phyloP scores from a whole-genome alignment of 2,888 invertebrate genomes.

The Dryomyza anilis region DNA sequence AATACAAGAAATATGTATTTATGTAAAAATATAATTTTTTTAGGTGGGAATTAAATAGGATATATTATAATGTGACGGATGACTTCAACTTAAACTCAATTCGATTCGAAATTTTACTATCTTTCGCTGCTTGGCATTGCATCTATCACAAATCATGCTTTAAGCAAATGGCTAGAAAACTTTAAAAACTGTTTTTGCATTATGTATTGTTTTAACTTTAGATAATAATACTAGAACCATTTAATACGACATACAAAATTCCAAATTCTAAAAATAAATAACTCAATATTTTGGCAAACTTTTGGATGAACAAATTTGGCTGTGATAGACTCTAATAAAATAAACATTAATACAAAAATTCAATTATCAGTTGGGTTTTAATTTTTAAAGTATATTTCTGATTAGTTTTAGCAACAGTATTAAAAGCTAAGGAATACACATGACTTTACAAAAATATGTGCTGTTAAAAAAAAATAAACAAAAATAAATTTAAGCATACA shows the following conservation, averaged over 20 bases:
- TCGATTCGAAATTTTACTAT: too few species aligned
- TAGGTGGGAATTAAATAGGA: too few species aligned
- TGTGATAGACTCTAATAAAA: constrained; percentile 56
- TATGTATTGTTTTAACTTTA: too few species aligned
- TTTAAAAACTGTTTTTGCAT: constrained; percentile 23
- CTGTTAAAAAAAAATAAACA: constrained; percentile 49
- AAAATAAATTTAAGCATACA: constrained; percentile 31
- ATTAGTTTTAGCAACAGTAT: constrained; percentile 32
- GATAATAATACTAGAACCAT: too few species aligned
- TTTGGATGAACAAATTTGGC: constrained; percentile 54
- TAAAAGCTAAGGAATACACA: constrained; percentile 12
- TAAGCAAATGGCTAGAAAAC: constrained; percentile 12
- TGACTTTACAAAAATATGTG: constrained; percentile 49
- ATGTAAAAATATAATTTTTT: too few species aligned
- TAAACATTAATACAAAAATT: too few species aligned
- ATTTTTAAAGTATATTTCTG: constrained; percentile 37
- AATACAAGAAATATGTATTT: too few species aligned
- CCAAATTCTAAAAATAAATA: constrained; percentile 58
- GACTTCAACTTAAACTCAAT: too few species aligned
- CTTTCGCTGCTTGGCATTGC: too few species aligned
- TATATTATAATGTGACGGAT: too few species aligned
- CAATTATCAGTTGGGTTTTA: too few species aligned
- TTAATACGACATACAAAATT: constrained; percentile 60
- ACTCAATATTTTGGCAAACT: constrained; percentile 49
- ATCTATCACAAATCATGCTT: too few species aligned